Evolutionary conservation across 2,113 vertebrate species (phyloP).

Genomic region (Rhombomys opimus): DNA sequence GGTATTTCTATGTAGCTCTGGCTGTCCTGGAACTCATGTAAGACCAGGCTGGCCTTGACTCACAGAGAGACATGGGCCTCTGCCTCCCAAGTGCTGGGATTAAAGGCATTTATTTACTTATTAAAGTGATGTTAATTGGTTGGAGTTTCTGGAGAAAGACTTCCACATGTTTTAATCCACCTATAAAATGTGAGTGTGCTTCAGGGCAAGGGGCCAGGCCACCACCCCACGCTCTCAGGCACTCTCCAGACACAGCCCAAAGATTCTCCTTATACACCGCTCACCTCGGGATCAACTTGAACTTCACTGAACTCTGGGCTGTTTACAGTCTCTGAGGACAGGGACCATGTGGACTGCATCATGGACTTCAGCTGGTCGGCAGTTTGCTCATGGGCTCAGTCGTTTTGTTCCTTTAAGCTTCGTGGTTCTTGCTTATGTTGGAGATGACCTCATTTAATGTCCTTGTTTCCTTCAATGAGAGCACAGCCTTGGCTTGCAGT

Average conservation of each 20-base stretch:
- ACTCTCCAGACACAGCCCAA: neutral
- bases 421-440: neutral
- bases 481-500: neutral
- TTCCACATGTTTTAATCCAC: neutral
- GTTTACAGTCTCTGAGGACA: neutral
- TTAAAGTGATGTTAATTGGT: neutral
- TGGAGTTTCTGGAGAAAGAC: neutral
- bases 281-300: neutral
- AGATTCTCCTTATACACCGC: neutral
- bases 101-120: neutral
- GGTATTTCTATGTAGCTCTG: neutral
- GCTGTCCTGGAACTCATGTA: neutral
- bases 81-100: neutral
- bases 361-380: neutral
- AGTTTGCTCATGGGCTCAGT: neutral
- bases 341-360: neutral
- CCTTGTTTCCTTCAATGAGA: neutral
- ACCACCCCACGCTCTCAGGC: neutral
- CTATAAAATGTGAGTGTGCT: constrained; percentile 25
- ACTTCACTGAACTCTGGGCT: neutral
- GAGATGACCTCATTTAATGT: neutral
- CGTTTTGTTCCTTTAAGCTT: neutral
- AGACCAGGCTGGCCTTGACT: neutral
- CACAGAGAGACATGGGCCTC: neutral
- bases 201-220: neutral